Evolutionary conservation across 1,140 invertebrate species (phyloP).

Genomic region (Monomorium pharaonis): DNA sequence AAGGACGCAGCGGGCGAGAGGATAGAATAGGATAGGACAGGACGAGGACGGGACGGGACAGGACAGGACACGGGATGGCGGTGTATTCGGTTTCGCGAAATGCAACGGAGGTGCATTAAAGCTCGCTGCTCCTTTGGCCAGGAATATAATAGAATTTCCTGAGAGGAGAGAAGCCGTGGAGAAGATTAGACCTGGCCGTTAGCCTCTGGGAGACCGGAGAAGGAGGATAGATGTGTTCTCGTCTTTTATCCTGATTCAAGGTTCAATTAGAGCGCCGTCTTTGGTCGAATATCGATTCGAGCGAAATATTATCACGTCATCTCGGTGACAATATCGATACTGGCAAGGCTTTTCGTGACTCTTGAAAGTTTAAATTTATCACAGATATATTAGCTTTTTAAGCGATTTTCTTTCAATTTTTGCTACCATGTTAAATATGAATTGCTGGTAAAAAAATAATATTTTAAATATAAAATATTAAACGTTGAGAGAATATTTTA

Average conservation of each 20-base stretch:
- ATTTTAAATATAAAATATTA: neutral
- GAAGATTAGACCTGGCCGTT: slow-evolving; percentile 51
- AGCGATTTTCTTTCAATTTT: neutral
- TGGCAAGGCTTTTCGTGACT: neutral
- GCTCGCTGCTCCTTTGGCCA: slow-evolving; percentile 33
- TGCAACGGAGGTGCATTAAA: slow-evolving; percentile 54
- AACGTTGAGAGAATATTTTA: neutral
- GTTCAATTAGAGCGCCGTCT: slow-evolving; percentile 3
- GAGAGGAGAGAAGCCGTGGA: slow-evolving; percentile 4
- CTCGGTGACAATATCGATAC: neutral
- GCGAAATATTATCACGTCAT: neutral
- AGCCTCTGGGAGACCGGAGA: neutral
- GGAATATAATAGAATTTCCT: slow-evolving; percentile 55
- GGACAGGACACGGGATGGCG: neutral
- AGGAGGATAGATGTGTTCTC: neutral
- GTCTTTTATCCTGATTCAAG: slow-evolving; percentile 1
- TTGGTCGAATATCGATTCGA: slow-evolving; percentile 5
- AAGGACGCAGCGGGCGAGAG: neutral
- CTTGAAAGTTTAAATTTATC: neutral
- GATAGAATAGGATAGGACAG: neutral
- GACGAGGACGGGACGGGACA: neutral
- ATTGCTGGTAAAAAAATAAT: too few relatives aligned
- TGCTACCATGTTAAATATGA: neutral
- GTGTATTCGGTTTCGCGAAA: slow-evolving; percentile 56
- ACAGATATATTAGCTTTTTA: neutral